Evolutionary conservation across 1,140 invertebrate species (phyloP), one percentile per base, ranked within the genome.

Genomic region (Laupala kohalensis): DNA sequence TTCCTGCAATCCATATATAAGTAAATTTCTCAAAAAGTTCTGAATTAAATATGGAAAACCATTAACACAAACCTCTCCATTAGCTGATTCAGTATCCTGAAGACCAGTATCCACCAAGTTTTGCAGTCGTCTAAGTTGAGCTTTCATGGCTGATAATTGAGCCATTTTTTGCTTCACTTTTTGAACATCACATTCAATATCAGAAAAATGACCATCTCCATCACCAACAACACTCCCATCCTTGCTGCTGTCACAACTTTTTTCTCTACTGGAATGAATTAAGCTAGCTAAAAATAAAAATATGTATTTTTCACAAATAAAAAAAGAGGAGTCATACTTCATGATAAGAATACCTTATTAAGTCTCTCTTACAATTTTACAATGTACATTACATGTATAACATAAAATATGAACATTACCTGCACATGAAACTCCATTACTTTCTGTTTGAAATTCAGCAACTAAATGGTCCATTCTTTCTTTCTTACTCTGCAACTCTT

Each of bases 381-480:
- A 64, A 5, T 6, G 3, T 64, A 64, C 9, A 62, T 62, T 9
- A 62, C 19, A 62, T 12, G 19, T 62, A 62, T 62, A 12, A 62
- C 37, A 62, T 62, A 62, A 62, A 12, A 62, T 62, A 19, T 12
- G 19, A 19, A 19, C 37, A 62, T 9, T 62, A 62, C 37, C 19
- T 19, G 19, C 37, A 12, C 37, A 62, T n/a, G n/a, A 0, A 28
- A 37, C 26, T 62, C 15, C 28, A 65, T 64, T 65, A 24, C 23
- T 65, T 25, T 27, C 19, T 19, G 69, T 28, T 25, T 81, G 80
- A 2, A 82, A 73, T 71, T 81, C 80, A n/a, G 80, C 77, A 28
- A 82, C 77, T 26, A 83, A 74, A 25, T 79, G 79, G 72, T 82
- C 81, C 80, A 83, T 82, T 28, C 78, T 78, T 65, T 78, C 78